A percentile compares a stretch with the other conserved stretches of the same genome.
These are phyloP conservation scores for Microcebus griseorufus DNA, from an alignment of 2,113 vertebrate genomes.

Conservation along the genomic window DNA sequence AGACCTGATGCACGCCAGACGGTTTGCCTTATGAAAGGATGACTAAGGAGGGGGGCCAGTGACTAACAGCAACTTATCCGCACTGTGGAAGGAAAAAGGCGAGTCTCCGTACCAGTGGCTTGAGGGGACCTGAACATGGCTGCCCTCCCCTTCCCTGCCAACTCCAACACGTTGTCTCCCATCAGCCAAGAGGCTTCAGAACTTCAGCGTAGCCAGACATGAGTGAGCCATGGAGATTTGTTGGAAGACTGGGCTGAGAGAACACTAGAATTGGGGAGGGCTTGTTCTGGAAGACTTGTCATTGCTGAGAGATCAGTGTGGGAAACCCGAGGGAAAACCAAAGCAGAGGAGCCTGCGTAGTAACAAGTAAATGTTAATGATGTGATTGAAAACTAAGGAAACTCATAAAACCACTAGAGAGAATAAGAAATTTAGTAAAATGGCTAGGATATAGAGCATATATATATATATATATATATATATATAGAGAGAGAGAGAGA, in stretches of 20 bases:
- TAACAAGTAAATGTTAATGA: neutral
- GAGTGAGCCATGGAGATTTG: neutral
- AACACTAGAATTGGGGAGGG: neutral
- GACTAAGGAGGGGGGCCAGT: neutral
- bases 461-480: neutral
- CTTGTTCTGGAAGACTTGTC: neutral
- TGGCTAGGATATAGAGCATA: neutral
- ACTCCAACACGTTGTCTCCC: neutral
- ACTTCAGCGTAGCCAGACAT: neutral
- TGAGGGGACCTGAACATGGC: neutral
- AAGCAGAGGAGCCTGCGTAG: neutral
- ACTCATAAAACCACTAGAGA: neutral
- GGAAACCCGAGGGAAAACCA: neutral
- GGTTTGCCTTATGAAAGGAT: neutral
- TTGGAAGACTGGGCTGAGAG: neutral
- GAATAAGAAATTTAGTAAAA: neutral
- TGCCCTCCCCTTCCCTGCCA: neutral
- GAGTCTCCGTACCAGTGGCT: neutral
- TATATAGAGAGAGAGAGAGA: no score
- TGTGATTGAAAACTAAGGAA: slow-evolving; percentile 1
- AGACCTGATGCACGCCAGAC: neutral
- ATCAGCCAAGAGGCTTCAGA: neutral
- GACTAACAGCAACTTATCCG: neutral
- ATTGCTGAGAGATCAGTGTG: neutral
- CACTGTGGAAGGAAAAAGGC: no score